Evolutionary conservation across 1,140 invertebrate species (phyloP), one percentile per base, ranked within the genome.

Genomic region (Oscheius sp.): DNA sequence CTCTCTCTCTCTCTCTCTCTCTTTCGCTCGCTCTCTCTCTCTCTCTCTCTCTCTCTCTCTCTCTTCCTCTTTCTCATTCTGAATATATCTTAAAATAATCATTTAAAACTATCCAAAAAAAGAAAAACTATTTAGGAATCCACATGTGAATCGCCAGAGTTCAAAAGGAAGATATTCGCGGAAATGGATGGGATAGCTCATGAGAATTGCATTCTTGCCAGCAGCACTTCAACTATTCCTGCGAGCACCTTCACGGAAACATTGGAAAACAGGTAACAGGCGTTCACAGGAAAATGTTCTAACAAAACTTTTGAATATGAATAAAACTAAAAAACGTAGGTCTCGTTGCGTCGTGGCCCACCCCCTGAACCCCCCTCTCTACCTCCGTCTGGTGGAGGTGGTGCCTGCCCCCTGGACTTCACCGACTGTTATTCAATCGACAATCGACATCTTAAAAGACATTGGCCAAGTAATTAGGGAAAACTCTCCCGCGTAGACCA

Each of bases 341-440:
- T 42, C 63, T 20, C 68, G 70, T 0, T 76, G 69, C 20, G 35
- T 76, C n/a, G 74, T 76, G 49, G 72, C 65, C 7, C 74, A 76
- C 29, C 74, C 74, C 1, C 88, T 96, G 0, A 97, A 97, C 86
- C 95, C 95, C 52, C 94, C 94, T 0, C 96, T 97, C 83, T 97
- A 94, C 84, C 91, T 95, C 7, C 93, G 93, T 0, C 85, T 97
- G 34, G 92, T 96, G 1, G 95, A 97, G 87, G 88, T 97, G 42
- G 92, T 97, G 1, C 94, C 94, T 1, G 91, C 93, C 0, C 91
- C 93, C 2, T 95, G 92, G 92, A 89, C 88, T 1, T 88, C 90
- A 36, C 87, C 89, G 0, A 89, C 90, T 59, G 88, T 93, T 3
- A 85, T 89, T 1, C 82, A 85, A 35, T 89, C 88, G 82, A 91